These are phyloP conservation scores for Eristalinus sepulchralis DNA, from an alignment of 2,888 invertebrate genomes.

Conservation along the genomic window DNA sequence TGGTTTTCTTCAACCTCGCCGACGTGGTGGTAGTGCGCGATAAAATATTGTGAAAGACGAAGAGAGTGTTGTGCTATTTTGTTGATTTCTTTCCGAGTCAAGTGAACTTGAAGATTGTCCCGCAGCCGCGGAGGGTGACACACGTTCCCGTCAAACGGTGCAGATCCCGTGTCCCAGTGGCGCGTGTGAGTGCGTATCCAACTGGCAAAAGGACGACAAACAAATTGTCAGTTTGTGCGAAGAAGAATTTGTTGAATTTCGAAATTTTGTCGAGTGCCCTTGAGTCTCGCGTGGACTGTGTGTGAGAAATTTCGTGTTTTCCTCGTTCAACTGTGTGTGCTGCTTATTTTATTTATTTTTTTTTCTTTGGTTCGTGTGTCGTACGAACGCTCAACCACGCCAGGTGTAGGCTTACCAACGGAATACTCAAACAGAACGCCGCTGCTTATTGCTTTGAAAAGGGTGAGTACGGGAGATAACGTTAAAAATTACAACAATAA, in stretches of 20 bases:
- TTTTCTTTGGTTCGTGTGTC: neutral
- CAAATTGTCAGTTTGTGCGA: neutral
- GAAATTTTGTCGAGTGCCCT: neutral
- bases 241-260: neutral
- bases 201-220: neutral
- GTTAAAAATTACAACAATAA: constrained; percentile 4
- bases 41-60: neutral
- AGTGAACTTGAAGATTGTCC: neutral
- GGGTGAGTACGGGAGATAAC: constrained; percentile 50
- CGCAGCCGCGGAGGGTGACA: neutral
- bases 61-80: neutral
- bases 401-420: constrained; percentile 41
- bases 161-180: neutral
- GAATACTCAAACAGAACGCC: constrained; percentile 39
- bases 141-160: neutral
- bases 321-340: neutral
- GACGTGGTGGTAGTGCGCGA: constrained; percentile 14
- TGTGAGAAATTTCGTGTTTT: neutral
- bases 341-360: neutral
- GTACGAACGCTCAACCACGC: neutral
- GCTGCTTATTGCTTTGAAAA: constrained; percentile 16
- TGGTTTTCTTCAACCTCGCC: constrained; percentile 62
- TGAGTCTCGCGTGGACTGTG: neutral
- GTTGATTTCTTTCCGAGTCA: neutral
- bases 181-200: neutral